Evolutionary conservation across 1,140 invertebrate species (phyloP).

Genomic region (Drosophila pandora): DNA sequence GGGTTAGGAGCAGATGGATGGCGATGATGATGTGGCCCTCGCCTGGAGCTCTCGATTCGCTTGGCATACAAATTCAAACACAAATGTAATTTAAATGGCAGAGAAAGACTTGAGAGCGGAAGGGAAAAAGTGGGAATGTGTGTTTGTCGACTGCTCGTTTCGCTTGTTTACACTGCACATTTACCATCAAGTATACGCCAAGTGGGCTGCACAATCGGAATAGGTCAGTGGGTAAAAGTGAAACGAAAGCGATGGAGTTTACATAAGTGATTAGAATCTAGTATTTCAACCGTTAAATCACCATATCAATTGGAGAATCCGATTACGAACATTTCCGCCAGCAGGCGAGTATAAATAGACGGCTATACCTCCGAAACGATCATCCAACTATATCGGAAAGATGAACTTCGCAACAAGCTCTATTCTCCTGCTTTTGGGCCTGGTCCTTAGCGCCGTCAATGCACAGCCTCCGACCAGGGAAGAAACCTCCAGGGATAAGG

Average conservation of each 20-base stretch:
- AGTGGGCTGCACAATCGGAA: constrained; percentile 18
- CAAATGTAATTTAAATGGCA: constrained; percentile 33
- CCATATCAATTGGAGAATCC: neutral
- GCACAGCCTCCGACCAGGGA: neutral
- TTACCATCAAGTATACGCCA: constrained; percentile 32
- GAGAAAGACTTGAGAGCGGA: neutral
- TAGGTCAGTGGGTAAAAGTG: constrained; percentile 6
- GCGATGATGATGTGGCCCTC: constrained; percentile 3
- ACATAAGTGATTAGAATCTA: neutral
- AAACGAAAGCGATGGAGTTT: neutral
- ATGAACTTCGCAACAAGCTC: constrained; percentile 17
- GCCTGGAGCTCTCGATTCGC: constrained; percentile 11
- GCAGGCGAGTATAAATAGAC: constrained; percentile 2
- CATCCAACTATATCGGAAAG: neutral
- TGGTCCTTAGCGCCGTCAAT: neutral
- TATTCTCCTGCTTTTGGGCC: constrained; percentile 15
- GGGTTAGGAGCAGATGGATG: neutral
- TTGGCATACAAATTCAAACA: constrained; percentile 26
- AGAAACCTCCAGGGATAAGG: neutral
- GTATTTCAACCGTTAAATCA: neutral
- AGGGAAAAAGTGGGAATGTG: neutral
- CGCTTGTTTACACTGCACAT: constrained; percentile 27
- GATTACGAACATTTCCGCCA: neutral
- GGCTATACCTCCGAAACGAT: neutral
- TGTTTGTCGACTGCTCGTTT: constrained; percentile 21